Conservation (phyloP, 2,888 invertebrate species). For the Orchestes rusci region DNA sequence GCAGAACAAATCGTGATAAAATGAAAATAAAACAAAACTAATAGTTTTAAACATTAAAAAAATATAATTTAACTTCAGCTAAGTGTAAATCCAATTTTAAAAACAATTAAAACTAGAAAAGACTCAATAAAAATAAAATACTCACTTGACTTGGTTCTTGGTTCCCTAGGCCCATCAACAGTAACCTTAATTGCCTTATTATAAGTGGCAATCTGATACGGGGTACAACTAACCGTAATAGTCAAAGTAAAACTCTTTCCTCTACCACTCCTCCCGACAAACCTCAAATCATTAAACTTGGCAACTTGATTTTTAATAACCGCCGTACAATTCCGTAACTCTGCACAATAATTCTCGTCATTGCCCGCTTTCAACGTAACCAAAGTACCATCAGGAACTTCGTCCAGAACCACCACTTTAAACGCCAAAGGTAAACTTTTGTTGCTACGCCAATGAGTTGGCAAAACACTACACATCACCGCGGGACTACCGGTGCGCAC, state of each 20-base stretch:
- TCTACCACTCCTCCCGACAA: constrained; percentile 94
- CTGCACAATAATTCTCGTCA: constrained; percentile 96
- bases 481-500: constrained; percentile 93
- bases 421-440: constrained; percentile 95
- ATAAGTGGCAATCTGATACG: constrained; percentile 85
- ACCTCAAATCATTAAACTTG: constrained; percentile 96
- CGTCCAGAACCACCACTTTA: constrained; percentile 90
- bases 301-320: constrained; percentile 98
- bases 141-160: constrained; percentile 95
- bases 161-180: constrained; percentile 97
- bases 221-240: constrained; percentile 78
- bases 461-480: constrained; percentile 88
- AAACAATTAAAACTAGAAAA: too few species aligned
- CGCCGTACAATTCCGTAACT: constrained; percentile 86
- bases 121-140: constrained; percentile 34
- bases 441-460: constrained; percentile 95
- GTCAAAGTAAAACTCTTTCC: constrained; percentile 95
- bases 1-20: too few species aligned
- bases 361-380: constrained; percentile 95
- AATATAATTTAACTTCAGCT: too few species aligned
- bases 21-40: too few species aligned
- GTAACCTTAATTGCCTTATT: constrained; percentile 98
- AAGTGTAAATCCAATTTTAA: too few species aligned
- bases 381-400: constrained; percentile 88
- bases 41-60: too few species aligned